A percentile compares a stretch with the other conserved stretches of the same genome.
These are phyloP conservation scores for Drosophila pruinosa DNA, from an alignment of 1,140 invertebrate genomes.

Conservation along the genomic window DNA sequence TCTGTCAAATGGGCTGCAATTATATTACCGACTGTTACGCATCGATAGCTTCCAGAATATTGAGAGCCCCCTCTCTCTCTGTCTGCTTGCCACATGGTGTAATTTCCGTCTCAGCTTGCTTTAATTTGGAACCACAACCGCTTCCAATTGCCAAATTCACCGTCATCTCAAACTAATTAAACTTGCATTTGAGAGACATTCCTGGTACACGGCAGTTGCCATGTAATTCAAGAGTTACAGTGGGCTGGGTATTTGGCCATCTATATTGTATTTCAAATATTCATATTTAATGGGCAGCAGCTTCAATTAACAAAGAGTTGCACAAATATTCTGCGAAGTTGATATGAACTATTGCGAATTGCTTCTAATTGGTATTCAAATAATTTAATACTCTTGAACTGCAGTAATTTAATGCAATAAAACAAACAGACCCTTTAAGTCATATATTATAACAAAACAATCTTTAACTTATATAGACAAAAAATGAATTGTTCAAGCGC, in stretches of 20 bases:
- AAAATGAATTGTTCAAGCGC: too few relatives aligned
- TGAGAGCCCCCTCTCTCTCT: neutral
- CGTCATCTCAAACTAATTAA: conserved; percentile 64
- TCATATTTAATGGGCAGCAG: neutral
- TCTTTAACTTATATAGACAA: too few relatives aligned
- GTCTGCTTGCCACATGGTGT: neutral
- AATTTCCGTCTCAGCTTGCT: conserved; percentile 8
- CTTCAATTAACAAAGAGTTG: neutral
- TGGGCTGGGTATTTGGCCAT: conserved; percentile 2
- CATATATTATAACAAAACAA: too few relatives aligned
- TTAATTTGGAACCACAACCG: conserved; percentile 52
- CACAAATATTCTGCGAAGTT: neutral
- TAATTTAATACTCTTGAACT: too few relatives aligned
- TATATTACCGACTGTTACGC: conserved; percentile 40
- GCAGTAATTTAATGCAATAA: too few relatives aligned
- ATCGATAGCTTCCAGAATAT: conserved; percentile 9
- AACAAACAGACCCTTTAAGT: too few relatives aligned
- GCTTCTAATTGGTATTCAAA: too few relatives aligned
- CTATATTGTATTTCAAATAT: neutral
- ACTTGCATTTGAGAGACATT: conserved; percentile 48
- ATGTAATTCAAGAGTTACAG: conserved; percentile 24
- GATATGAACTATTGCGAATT: neutral
- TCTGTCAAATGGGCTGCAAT: conserved; percentile 59
- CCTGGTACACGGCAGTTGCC: conserved; percentile 11
- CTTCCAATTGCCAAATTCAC: conserved; percentile 45